Evolutionary conservation across 2,797 vertebrate genomes (phyloP).

Genomic region (Myotis findleyi): DNA sequence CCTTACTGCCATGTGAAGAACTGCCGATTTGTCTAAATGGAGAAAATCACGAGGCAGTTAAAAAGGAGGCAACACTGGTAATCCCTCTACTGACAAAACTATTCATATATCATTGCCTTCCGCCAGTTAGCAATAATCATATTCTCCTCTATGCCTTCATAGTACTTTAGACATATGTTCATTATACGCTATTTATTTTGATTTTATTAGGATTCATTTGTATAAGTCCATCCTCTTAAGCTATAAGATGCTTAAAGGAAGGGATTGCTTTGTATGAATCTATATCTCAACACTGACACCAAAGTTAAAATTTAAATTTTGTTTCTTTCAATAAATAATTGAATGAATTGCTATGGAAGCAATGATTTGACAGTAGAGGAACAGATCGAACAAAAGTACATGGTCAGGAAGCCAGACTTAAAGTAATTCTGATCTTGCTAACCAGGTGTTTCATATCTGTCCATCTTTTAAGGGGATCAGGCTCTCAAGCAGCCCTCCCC

Average conservation of each 20-base stretch:
- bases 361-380: neutral
- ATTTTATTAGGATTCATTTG: neutral
- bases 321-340: slow-evolving; percentile 2
- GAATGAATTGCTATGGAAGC: neutral
- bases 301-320: neutral
- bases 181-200: neutral
- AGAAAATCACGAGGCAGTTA: neutral
- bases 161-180: neutral
- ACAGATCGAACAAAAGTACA: neutral
- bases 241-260: neutral
- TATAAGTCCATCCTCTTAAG: neutral
- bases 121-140: neutral
- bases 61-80: neutral
- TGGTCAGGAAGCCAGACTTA: neutral
- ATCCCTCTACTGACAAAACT: neutral
- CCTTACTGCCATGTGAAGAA: neutral
- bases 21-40: neutral
- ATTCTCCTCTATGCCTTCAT: neutral
- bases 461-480: neutral
- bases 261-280: neutral
- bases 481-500: neutral
- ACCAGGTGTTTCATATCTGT: neutral
- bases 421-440: neutral
- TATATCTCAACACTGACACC: neutral
- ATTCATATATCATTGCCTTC: neutral